Conservation (phyloP, 1,140 invertebrate species). For the Drosophila punjabiensis region DNA sequence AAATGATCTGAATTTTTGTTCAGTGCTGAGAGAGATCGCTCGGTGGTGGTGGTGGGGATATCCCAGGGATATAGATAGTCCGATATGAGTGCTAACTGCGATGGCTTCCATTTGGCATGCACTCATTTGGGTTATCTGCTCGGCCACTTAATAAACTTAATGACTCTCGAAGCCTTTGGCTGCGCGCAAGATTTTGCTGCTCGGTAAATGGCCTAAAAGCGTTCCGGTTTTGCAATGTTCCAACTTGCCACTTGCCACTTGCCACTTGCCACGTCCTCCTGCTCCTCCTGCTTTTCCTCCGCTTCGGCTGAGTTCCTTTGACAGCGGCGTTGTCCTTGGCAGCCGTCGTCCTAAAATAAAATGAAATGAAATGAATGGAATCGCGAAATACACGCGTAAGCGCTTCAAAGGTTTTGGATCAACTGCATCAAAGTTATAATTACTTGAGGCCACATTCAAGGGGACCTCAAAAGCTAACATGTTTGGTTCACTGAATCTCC, state of each 20-base stretch:
- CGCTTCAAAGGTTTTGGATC: constrained; percentile 45
- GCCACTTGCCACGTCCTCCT: neutral
- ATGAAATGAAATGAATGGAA: constrained; percentile 20
- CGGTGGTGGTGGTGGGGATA: too few species aligned
- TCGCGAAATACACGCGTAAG: constrained; percentile 31
- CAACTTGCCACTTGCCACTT: constrained; percentile 5
- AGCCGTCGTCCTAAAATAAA: constrained; percentile 20
- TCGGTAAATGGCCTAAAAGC: constrained; percentile 63
- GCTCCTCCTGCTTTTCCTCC: neutral
- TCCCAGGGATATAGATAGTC: neutral
- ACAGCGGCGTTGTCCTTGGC: constrained; percentile 36
- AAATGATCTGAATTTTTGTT: neutral
- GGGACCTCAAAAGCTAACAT: constrained; percentile 8
- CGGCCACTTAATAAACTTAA: constrained; percentile 78
- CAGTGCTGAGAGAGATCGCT: constrained; percentile 18
- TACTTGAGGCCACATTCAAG: constrained; percentile 45
- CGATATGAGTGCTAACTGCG: constrained; percentile 69
- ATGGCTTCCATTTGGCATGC: constrained; percentile 73
- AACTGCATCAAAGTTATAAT: constrained; percentile 74
- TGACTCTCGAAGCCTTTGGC: constrained; percentile 69
- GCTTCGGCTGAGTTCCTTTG: constrained; percentile 13
- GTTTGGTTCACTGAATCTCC: constrained; percentile 6
- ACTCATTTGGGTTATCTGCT: constrained; percentile 78
- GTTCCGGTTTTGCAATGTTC: constrained; percentile 13
- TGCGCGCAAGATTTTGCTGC: constrained; percentile 50